Evolutionary conservation across 2,113 vertebrate species (phyloP).

Genomic region (Ictalurus furcatus): DNA sequence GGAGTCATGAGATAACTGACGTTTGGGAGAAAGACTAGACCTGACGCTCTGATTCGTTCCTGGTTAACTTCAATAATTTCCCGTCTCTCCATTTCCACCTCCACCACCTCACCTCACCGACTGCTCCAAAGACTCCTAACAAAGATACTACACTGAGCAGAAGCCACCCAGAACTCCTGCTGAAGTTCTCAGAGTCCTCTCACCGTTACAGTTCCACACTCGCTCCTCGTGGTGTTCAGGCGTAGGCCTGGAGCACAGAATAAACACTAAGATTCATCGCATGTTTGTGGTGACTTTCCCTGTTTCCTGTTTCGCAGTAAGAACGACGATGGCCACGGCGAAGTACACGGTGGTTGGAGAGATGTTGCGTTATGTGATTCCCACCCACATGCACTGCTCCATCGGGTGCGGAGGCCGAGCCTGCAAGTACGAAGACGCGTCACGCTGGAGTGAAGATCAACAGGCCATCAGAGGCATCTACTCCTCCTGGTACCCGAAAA

Average conservation of each 20-base stretch:
- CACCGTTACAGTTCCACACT: neutral
- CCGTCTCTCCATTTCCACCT: neutral
- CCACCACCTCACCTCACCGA: neutral
- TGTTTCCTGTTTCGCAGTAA: neutral
- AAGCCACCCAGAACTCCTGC: neutral
- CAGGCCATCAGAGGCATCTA: slow-evolving; percentile 92
- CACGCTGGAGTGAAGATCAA: slow-evolving; percentile 87
- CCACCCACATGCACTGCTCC: slow-evolving; percentile 92
- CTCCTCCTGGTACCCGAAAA: slow-evolving; percentile 85
- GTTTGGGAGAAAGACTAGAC: neutral
- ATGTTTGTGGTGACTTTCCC: neutral
- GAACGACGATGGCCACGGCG: slow-evolving; percentile 64
- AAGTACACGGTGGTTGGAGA: slow-evolving; percentile 96
- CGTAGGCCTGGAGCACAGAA: neutral
- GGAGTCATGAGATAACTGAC: neutral
- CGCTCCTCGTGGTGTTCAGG: neutral
- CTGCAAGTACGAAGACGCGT: slow-evolving; percentile 95
- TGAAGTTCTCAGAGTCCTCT: neutral
- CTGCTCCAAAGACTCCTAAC: neutral
- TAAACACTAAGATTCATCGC: neutral
- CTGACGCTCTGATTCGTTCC: neutral
- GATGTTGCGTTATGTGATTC: slow-evolving; percentile 90
- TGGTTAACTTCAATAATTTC: neutral
- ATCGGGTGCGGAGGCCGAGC: slow-evolving; percentile 91
- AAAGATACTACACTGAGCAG: neutral